These are phyloP conservation scores for Rana temporaria DNA, from an alignment of 2,113 vertebrate species.

Conservation along the genomic window DNA sequence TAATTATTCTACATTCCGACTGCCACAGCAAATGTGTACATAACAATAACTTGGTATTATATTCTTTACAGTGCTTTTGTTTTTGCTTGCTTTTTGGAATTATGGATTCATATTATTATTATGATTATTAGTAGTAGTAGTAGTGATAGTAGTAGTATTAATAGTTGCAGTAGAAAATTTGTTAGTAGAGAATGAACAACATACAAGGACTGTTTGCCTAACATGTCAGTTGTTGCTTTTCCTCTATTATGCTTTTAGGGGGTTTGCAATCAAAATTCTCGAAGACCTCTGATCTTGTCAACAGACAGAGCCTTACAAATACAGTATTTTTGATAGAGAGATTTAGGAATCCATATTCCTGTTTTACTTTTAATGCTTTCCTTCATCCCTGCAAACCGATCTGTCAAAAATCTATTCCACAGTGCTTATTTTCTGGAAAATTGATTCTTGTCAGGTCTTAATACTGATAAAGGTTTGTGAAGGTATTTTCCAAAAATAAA, in stretches of 20 bases:
- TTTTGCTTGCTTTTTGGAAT: no score
- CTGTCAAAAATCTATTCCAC: slow-evolving; percentile 55
- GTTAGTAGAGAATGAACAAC: no score
- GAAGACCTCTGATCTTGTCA: slow-evolving; percentile 14
- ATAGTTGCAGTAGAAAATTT: no score
- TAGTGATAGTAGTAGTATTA: no score
- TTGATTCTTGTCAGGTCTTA: slow-evolving; percentile 59
- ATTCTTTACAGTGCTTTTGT: no score
- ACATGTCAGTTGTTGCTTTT: background rate
- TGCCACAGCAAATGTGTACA: no score
- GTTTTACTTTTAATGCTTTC: slow-evolving; percentile 49
- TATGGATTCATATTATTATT: no score
- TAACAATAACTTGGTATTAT: no score
- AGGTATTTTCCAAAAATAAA: slow-evolving; percentile 55
- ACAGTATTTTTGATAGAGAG: slow-evolving; percentile 51
- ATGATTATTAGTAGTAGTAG: no score
- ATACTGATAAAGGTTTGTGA: slow-evolving; percentile 62
- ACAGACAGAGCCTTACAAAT: slow-evolving; percentile 18
- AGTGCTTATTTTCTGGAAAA: slow-evolving; percentile 43
- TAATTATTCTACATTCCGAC: no score
- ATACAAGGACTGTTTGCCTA: background rate
- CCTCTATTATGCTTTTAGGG: slow-evolving; percentile 5
- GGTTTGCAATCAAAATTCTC: slow-evolving; percentile 26
- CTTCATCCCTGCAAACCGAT: slow-evolving; percentile 53
- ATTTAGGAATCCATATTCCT: slow-evolving; percentile 51